A percentile compares a stretch with the other conserved stretches of the same genome.
Evolutionary conservation across 2,797 vertebrate species (phyloP).

Genomic region (Xenopus petersii): DNA sequence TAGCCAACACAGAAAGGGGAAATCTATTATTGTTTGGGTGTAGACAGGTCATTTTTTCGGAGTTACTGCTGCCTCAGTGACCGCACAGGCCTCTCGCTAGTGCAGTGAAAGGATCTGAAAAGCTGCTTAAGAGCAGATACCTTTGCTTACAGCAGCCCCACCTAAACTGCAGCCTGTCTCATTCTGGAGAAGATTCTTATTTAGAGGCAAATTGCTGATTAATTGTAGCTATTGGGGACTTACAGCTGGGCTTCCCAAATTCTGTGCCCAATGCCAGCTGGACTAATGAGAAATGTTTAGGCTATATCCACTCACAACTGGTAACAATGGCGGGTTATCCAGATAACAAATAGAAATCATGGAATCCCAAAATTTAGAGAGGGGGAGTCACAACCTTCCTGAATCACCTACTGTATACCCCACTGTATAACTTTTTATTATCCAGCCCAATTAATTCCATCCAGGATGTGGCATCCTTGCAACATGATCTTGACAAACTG

Average conservation of each 20-base stretch:
- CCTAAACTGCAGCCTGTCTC: not conserved
- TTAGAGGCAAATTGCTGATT: slow-evolving; percentile 45
- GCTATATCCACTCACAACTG: too few species aligned
- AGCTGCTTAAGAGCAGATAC: slow-evolving; percentile 67
- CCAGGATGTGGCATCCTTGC: too few species aligned
- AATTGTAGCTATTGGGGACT: slow-evolving; percentile 28
- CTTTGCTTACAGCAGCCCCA: slow-evolving; percentile 52
- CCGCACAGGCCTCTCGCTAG: slow-evolving; percentile 70
- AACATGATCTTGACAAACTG: too few species aligned
- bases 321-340: too few species aligned
- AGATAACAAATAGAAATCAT: too few species aligned
- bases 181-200: slow-evolving; percentile 46
- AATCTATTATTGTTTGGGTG: slow-evolving; percentile 87
- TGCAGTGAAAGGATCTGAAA: slow-evolving; percentile 63
- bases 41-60: slow-evolving; percentile 98
- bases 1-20: slow-evolving; percentile 83
- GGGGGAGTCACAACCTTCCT: too few species aligned
- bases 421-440: too few species aligned
- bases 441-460: too few species aligned
- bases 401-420: too few species aligned
- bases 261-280: not conserved
- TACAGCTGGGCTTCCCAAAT: slow-evolving; percentile 10
- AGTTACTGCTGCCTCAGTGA: slow-evolving; percentile 90
- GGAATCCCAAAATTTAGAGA: too few species aligned
- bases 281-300: too few species aligned